A percentile compares a stretch with the other conserved stretches of the same genome.
These are phyloP conservation scores for Crotalus tigris DNA, from an alignment of 2,113 vertebrate species.

Conservation along the genomic window DNA sequence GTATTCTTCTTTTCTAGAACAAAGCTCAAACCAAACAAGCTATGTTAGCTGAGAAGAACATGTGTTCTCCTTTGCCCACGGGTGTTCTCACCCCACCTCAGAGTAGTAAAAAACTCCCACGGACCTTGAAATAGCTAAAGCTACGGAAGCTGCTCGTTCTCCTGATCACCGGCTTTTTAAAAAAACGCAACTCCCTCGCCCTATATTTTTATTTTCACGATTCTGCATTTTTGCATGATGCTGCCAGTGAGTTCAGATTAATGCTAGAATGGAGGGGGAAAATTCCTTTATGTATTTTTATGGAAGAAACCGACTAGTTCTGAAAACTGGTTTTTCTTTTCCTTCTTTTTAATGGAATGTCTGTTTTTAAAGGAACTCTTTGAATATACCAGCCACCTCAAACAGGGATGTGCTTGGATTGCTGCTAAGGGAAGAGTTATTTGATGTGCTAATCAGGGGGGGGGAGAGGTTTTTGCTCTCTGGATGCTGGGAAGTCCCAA, in stretches of 20 bases:
- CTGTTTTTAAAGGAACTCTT: conserved; percentile 61
- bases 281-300: conserved; percentile 19
- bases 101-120: conserved; percentile 82
- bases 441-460: conserved; percentile 61
- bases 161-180: background rate
- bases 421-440: conserved; percentile 91
- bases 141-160: conserved; percentile 23
- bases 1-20: conserved; percentile 69
- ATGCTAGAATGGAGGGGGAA: conserved; percentile 32
- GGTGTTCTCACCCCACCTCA: conserved; percentile 90
- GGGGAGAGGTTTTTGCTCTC: conserved; percentile 46
- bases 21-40: conserved; percentile 83
- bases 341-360: conserved; percentile 64
- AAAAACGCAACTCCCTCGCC: background rate
- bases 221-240: background rate
- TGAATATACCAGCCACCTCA: conserved; percentile 78
- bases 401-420: conserved; percentile 78
- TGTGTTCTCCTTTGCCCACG: conserved; percentile 76
- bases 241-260: conserved; percentile 54
- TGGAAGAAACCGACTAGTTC: conserved; percentile 45
- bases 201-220: background rate
- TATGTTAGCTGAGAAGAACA: conserved; percentile 72
- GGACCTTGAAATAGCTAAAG: conserved; percentile 52
- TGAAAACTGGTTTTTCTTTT: conserved; percentile 29
- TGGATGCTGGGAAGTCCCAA: conserved; percentile 25